These are phyloP conservation scores for Halocynthia roretzi DNA, from an alignment of 23 tunicate species.

Conservation along the genomic window DNA sequence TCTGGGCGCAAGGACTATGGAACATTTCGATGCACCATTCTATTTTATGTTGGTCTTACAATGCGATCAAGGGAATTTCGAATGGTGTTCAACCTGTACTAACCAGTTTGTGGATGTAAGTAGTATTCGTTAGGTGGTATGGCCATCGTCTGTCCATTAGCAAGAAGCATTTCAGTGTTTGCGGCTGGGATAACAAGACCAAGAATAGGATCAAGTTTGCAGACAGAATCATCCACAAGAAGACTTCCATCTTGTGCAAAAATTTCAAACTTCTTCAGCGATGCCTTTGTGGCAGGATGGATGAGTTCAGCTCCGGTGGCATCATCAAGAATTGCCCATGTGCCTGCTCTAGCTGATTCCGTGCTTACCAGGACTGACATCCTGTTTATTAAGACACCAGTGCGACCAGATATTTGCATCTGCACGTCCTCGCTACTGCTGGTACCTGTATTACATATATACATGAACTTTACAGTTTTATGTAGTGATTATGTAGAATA, in stretches of 20 bases:
- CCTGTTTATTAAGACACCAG: constrained; percentile 61
- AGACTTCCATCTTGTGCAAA: constrained; percentile 63
- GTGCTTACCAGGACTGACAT: constrained; percentile 35
- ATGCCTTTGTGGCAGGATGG: constrained; percentile 50
- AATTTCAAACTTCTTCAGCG: constrained; percentile 31
- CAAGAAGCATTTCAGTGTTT: constrained; percentile 58
- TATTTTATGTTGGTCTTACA: no score
- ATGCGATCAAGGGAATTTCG: no score
- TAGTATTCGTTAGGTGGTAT: constrained; percentile 48
- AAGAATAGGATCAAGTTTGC: constrained; percentile 36
- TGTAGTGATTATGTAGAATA: no score
- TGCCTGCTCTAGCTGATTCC: constrained; percentile 57
- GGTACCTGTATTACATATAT: constrained; percentile 15
- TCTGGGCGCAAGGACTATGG: no score
- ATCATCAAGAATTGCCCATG: constrained; percentile 42
- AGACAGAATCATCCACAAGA: constrained; percentile 35
- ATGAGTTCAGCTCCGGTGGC: constrained; percentile 67
- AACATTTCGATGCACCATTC: no score
- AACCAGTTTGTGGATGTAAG: constrained; percentile 84
- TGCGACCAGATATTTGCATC: constrained; percentile 41
- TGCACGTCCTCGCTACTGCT: constrained; percentile 53
- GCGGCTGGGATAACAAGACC: constrained; percentile 44
- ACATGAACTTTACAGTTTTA: neutral
- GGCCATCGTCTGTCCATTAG: constrained; percentile 78
- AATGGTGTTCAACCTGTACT: no score